Percentiles rank a stretch among this genome's conserved stretches.
Conservation (phyloP, 2,113 vertebrate species). For the Galeopterus variegatus region DNA sequence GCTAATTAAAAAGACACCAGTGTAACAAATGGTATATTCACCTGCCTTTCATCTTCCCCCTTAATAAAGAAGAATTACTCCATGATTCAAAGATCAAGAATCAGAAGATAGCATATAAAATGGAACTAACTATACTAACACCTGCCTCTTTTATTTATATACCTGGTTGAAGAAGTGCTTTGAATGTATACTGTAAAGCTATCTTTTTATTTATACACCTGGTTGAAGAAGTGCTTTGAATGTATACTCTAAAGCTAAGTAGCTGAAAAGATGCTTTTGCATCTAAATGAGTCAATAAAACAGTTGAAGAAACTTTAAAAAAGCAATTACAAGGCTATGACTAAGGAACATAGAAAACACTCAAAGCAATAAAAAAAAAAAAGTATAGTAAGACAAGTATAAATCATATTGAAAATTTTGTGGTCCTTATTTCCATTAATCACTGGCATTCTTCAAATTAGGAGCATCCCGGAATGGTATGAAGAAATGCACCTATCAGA, state of each 20-base stretch:
- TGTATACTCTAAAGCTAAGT: too few relatives aligned
- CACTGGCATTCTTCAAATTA: background rate
- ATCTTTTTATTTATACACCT: too few relatives aligned
- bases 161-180: background rate
- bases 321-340: background rate
- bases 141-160: constrained; percentile 13
- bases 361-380: background rate
- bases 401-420: background rate
- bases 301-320: background rate
- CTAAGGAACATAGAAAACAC: background rate
- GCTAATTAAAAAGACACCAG: background rate
- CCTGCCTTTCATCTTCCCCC: background rate
- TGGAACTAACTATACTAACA: background rate
- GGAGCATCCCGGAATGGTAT: fast-evolving
- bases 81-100: background rate
- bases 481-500: background rate
- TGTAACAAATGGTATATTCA: background rate
- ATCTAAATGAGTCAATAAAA: background rate
- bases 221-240: too few relatives aligned
- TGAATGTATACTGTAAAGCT: constrained; percentile 19
- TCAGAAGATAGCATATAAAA: background rate
- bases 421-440: background rate
- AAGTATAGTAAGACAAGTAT: background rate
- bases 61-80: background rate
- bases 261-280: background rate